Base-by-base conservation (phyloP, 2,888 invertebrate species). In the Boloria selene region DNA sequence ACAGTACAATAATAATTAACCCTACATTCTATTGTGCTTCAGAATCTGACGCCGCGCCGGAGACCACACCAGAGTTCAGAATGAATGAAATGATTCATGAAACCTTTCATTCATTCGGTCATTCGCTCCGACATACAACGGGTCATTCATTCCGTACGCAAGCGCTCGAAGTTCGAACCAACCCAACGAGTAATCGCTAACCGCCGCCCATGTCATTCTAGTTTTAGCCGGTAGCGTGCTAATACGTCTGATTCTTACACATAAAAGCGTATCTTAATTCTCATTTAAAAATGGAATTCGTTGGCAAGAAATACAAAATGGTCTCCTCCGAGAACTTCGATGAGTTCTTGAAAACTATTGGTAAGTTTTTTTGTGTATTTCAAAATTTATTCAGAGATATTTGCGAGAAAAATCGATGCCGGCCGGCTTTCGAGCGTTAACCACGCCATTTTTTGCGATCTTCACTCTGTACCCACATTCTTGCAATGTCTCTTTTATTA, bases 331-430 rank as follows among this genome's bases (percentile, higher is more conserved):
- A 97, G 73, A 96, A 97, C 83, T 97, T 98, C 86, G 97, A 98
- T 78, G 96, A 96, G 67, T 97, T 96, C 93, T 96, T 98, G 96
- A 97, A 97, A 92, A 94, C 95, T 59, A 87, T 97, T 72, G 97
- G 97, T 97, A 82, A 96, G 96, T 88, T 45, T 64, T 74, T 77
- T 72, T 73, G 18, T 58, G 42, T 50, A 64, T 67, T 76, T 77
- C 64, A 73, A 74, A 62, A 61, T 56, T 56, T 69, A 72, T 73
- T 76, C 72, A 72, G 69, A 68, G 72, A 71, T 73, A 74, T 73
- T 75, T 71, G 55, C 61, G 31, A 70, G 65, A 70, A 72, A 70
- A 53, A 74, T 73, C 61, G 69, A 74, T 61, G 82, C 88, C 86
- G 87, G 86, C 86, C 88, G 88, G 88, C 78, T 66, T 75, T 71